A percentile compares a stretch with the other conserved stretches of the same genome.
phyloP scores from a whole-genome alignment of 2,113 vertebrate species.

The Herpetotheres cachinnans region DNA sequence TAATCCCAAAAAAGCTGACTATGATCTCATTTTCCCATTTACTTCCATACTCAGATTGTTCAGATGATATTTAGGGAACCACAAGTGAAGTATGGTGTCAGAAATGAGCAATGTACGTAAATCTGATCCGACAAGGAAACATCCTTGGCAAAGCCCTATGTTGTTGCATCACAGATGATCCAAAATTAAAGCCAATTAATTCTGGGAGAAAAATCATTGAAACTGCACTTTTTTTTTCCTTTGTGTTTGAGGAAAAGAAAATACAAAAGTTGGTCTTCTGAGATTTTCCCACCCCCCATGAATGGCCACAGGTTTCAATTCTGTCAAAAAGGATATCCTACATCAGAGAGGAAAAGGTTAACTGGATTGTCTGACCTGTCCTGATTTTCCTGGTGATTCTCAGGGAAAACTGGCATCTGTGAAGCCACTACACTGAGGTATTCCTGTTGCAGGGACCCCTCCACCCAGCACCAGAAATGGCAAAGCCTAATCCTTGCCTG shows the following conservation, averaged over 20 bases:
- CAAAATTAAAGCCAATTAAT: background rate
- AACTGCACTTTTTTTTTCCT: background rate
- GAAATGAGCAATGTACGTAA: background rate
- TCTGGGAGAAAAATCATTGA: background rate
- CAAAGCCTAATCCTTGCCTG: background rate
- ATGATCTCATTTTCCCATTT: background rate
- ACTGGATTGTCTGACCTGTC: background rate
- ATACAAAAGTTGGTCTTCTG: background rate
- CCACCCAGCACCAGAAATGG: background rate
- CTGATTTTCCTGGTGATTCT: background rate
- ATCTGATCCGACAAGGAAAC: background rate
- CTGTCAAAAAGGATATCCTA: background rate
- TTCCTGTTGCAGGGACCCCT: background rate
- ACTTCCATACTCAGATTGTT: background rate
- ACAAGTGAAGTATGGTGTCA: background rate
- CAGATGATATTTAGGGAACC: background rate
- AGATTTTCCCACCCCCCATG: background rate
- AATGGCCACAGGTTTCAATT: background rate
- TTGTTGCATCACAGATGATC: background rate
- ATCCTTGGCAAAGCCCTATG: background rate
- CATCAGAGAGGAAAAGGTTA: background rate
- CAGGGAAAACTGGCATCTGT: background rate
- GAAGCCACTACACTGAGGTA: background rate
- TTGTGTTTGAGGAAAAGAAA: background rate
- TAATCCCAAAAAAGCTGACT: background rate